Conservation (phyloP, 2,888 invertebrate genomes). For the Artemia sinica region DNA sequence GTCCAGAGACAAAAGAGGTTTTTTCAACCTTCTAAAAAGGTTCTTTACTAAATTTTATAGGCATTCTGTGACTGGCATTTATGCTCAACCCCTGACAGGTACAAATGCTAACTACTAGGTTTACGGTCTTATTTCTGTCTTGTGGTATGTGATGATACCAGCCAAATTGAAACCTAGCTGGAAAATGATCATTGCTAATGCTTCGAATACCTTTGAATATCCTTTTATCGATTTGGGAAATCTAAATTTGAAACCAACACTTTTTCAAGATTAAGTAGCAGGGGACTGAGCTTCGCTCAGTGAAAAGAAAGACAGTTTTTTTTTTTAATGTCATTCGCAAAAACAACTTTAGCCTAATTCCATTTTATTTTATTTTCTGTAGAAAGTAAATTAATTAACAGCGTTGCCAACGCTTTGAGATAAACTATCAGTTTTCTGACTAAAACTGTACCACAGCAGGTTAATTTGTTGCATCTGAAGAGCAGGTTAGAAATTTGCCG, state of each 20-base stretch:
- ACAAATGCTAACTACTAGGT: neutral
- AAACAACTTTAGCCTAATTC: no score
- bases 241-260: neutral
- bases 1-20: neutral
- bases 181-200: no score
- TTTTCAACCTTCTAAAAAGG: neutral
- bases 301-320: neutral
- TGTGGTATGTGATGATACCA: neutral
- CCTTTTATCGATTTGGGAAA: neutral
- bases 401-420: no score
- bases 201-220: neutral
- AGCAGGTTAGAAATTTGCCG: no score
- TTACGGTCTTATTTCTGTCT: neutral
- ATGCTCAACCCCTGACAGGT: neutral
- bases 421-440: no score
- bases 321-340: no score
- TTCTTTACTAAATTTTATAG: slow-evolving; percentile 1
- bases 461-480: no score
- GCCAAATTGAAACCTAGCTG: no score
- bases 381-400: no score
- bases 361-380: no score
- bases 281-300: no score
- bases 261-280: slow-evolving; percentile 4
- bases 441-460: no score
- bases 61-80: neutral